Base-by-base conservation (phyloP, 2,797 vertebrate species). In the Meda fulgida region DNA sequence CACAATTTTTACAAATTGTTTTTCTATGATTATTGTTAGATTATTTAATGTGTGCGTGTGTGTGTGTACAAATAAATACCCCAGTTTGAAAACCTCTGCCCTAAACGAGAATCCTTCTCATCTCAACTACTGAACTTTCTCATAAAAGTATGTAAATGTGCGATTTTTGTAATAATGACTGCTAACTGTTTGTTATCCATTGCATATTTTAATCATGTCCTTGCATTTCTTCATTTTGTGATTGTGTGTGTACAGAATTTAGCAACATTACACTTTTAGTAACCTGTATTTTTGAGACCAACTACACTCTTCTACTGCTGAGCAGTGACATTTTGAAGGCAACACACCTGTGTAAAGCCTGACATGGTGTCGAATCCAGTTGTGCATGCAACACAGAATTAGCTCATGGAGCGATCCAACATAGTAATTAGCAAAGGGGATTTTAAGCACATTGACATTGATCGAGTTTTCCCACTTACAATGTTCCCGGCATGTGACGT, bases 391-490 rank as follows among this genome's bases (percentile, higher is more conserved):
- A 66, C 46, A 66, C 81, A 66, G 43, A 76, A 66, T 66, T 66
- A 76, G 81, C 71, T 26, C 3, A 19, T 66, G 71, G 16, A 83
- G 58, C 6, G 26, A 46, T 51, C 75, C 55, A 75, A 13, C 26
- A 34, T 53, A 66, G 60, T 66, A 83, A 66, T 83, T 76, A 83
- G 71, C 71, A 48, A 46, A 63, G 58, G 8, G 70, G 70, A 65
- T 63, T 73, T 82, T 23, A 75, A 51, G 71, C 70, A 63, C 38
- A 60, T 7, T 83, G 71, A 83, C 71, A 76, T 29, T 72, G 60
- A 80, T 79, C 26, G 43, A 84, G 48, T 80, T 89, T 84, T 88
- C 63, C 70, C 69, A 66, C 72, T 70, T 77, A 43, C 58, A 55
- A 78, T 80, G 58, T 83, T 83, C 71, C 46, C 6, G 7, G 21